phyloP scores from a whole-genome alignment of 2,797 vertebrate genomes.

The Acridotheres tristis region DNA sequence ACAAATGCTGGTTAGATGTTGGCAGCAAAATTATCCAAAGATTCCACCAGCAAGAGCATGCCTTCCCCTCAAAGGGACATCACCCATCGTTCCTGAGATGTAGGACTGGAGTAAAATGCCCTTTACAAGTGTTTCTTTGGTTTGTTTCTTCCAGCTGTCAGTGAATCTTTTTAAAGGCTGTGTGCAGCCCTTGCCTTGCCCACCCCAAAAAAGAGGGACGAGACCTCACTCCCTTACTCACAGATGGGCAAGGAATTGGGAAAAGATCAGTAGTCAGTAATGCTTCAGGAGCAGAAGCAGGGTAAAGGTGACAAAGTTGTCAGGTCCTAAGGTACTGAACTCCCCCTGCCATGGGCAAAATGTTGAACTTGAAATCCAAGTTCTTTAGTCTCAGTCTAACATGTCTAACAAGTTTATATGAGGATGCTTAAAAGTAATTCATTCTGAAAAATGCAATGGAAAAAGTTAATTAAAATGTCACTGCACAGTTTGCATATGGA shows the following conservation, averaged over 20 bases:
- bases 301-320: neutral
- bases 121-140: neutral
- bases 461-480: neutral
- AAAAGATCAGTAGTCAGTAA: neutral
- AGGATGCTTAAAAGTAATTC: neutral
- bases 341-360: neutral
- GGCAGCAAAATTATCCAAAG: neutral
- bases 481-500: neutral
- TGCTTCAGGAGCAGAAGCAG: neutral
- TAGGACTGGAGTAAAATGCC: neutral
- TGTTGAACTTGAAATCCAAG: neutral
- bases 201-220: neutral
- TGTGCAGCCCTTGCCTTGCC: neutral
- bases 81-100: neutral
- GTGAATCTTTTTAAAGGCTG: neutral
- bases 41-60: neutral
- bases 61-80: neutral
- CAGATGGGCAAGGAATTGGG: neutral
- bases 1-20: neutral
- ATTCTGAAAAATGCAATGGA: neutral
- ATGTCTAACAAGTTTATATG: neutral
- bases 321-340: neutral
- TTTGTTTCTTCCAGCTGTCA: neutral
- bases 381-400: neutral
- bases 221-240: neutral